A percentile compares a stretch with the other conserved stretches of the same genome.
These are phyloP conservation scores for Dendronephthya gigantea DNA, from an alignment of 64 coral and sea anemone species.

Conservation along the genomic window DNA sequence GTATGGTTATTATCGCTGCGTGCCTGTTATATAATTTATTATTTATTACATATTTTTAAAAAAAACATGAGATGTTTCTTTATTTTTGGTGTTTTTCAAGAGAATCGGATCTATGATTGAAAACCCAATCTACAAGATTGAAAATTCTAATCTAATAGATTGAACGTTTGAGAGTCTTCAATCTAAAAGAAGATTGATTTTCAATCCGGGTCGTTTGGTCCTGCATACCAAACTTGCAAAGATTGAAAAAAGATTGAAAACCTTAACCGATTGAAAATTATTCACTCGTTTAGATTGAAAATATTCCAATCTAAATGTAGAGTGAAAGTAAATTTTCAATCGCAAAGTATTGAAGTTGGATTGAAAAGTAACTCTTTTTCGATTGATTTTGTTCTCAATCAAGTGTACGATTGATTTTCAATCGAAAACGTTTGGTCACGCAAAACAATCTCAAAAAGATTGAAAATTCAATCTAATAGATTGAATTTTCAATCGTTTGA, in stretches of 20 bases:
- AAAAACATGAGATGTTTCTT: no score
- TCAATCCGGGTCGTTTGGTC: neutral
- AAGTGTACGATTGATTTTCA: neutral
- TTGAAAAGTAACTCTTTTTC: neutral
- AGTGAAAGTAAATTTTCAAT: no score
- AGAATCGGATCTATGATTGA: neutral
- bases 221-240: neutral
- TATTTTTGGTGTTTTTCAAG: no score
- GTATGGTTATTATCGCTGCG: no score
- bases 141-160: neutral
- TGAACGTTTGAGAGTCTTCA: neutral
- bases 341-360: neutral
- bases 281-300: no score
- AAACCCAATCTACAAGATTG: neutral
- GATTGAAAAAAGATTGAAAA: neutral
- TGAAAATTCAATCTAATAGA: slow-evolving; percentile 6
- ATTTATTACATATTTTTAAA: no score
- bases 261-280: neutral
- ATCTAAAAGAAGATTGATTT: neutral
- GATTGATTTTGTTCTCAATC: neutral
- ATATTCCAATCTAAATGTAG: no score
- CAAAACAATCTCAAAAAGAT: neutral
- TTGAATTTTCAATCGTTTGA: neutral
- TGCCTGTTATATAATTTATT: no score
- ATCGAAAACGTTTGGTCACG: neutral